Percentiles rank a stretch among this genome's conserved stretches.
phyloP scores from a whole-genome alignment of 1,140 invertebrate genomes.

The Drosophila elegans region DNA sequence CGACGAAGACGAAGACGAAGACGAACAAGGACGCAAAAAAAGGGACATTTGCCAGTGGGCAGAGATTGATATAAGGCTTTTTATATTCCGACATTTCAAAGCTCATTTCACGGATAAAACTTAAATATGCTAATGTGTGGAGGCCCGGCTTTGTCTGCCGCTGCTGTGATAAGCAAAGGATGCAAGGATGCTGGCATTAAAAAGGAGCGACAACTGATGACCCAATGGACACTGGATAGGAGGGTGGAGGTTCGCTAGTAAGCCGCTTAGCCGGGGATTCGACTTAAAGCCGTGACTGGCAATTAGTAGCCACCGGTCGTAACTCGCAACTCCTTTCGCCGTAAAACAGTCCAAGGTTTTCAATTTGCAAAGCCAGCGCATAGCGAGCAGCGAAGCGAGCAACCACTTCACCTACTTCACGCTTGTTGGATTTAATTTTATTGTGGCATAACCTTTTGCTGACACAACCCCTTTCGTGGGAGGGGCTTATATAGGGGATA shows the following conservation, averaged over 20 bases:
- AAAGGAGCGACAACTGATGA: conserved; percentile 11
- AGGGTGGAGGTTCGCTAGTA: conserved; percentile 11
- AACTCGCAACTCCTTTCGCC: conserved; percentile 51
- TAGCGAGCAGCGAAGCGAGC: conserved; percentile 39
- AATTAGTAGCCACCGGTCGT: conserved; percentile 59
- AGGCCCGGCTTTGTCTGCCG: conserved; percentile 36
- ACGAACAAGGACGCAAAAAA: conserved; percentile 37
- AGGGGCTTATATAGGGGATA: conserved; percentile 7
- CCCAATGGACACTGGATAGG: conserved; percentile 44
- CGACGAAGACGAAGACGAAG: conserved; percentile 27
- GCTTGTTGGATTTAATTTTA: conserved; percentile 83
- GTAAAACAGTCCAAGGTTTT: conserved; percentile 75
- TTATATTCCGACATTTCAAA: conserved; percentile 79
- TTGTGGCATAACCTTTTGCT: conserved; percentile 80
- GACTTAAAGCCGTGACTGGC: conserved; percentile 45
- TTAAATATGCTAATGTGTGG: conserved; percentile 78
- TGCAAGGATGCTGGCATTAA: neutral
- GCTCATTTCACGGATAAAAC: conserved; percentile 73
- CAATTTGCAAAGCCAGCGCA: conserved; percentile 58
- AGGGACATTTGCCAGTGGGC: conserved; percentile 62
- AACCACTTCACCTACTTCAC: conserved; percentile 73
- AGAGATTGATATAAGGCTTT: conserved; percentile 81
- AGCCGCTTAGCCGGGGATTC: conserved; percentile 50
- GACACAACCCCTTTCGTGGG: conserved; percentile 46
- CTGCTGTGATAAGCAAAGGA: conserved; percentile 28